A percentile compares a stretch with the other conserved stretches of the same genome.
Evolutionary conservation across 2,888 invertebrate species (phyloP).

Genomic region (Metalampra italica): DNA sequence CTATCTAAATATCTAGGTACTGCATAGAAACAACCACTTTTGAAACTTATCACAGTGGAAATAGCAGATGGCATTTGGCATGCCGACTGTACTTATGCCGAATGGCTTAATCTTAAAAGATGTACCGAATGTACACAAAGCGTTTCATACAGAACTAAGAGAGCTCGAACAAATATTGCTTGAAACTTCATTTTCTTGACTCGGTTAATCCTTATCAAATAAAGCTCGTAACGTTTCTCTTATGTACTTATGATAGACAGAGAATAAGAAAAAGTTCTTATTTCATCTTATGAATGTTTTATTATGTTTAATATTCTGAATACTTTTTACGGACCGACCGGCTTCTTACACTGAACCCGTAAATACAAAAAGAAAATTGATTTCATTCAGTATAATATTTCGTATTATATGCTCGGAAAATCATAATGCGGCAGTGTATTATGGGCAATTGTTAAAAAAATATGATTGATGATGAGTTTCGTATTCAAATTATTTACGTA

Average conservation of each 20-base stretch:
- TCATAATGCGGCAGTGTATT: no score
- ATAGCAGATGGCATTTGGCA: no score
- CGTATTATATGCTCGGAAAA: background rate
- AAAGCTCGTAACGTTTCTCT: slow-evolving; percentile 6
- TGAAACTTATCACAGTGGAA: no score
- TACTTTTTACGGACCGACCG: background rate
- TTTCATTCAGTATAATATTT: background rate
- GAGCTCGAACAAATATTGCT: slow-evolving; percentile 31
- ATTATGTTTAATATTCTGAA: slow-evolving; percentile 6
- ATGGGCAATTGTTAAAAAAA: no score
- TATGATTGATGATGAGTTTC: no score
- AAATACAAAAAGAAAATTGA: background rate
- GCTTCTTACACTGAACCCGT: background rate
- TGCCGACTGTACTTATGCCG: no score
- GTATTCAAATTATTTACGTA: no score
- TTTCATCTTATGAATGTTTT: slow-evolving; percentile 6
- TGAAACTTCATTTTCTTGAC: slow-evolving; percentile 39
- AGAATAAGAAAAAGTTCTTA: background rate
- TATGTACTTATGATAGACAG: background rate
- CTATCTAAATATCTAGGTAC: no score
- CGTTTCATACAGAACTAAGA: slow-evolving; percentile 32
- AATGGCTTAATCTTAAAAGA: background rate
- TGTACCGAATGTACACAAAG: slow-evolving; percentile 24
- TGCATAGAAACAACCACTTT: no score
- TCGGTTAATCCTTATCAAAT: slow-evolving; percentile 36